Evolutionary conservation across 2,113 vertebrate genomes (phyloP), one percentile per base, ranked within the genome.

Genomic region (Pelobates fuscus): DNA sequence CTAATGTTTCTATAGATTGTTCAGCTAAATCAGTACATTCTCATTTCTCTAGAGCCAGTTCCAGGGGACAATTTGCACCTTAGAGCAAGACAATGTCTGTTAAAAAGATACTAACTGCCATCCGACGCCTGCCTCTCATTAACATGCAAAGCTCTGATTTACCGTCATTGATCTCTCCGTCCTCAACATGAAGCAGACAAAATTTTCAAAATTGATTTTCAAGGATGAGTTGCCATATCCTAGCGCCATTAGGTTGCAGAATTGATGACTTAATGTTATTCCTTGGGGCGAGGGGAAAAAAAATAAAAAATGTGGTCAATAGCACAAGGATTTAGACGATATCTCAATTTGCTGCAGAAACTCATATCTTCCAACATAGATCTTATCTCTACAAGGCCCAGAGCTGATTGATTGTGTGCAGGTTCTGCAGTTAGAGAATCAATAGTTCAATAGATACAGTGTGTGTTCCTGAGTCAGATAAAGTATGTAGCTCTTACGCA

Each of bases 111-210:
- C 7, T 41, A n/a, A 7, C n/a, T n/a, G n/a, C n/a, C n/a, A n/a
- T n/a, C n/a, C 37, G 14, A 8, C 37, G 14, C 7, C 37, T 12
- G n/a, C n/a, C n/a, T 41, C 37, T 41, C 37, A 41, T 41, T 41
- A 41, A 41, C 37, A 41, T 41, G 37, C 7, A 41, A 18, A n/a
- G n/a, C n/a, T 17, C 20, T 18, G 29, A 21, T 84, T 81, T 64
- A 89, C 83, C 82, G 78, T 79, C 83, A 83, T 85, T 82, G 63
- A 84, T 85, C 80, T n/a, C n/a, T 89, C 87, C 11, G 79, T 82
- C 63, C 77, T 68, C 74, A 89, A 82, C 84, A 88, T 84, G 82
- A 88, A 80, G 65, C 68, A 86, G 37, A 84, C 79, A 57, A 89
- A 93, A 67, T 79, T 85, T 68, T 87, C 82, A 18, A 90, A 86